phyloP scores from a whole-genome alignment of 1,140 invertebrate genomes.

The Papilio machaon region DNA sequence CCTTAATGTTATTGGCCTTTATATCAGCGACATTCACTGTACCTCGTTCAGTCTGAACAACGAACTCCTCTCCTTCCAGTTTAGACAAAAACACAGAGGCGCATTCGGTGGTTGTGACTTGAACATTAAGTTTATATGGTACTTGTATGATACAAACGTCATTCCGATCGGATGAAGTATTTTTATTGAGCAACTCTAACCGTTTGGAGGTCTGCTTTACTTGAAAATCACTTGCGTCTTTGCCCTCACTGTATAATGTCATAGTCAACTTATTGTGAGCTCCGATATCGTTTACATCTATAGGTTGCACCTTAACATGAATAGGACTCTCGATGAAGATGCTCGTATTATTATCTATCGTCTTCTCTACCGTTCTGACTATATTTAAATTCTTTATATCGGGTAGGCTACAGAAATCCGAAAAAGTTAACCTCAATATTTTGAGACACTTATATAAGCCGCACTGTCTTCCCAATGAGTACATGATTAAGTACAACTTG shows the following conservation, averaged over 20 bases:
- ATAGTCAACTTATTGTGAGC: conserved; percentile 77
- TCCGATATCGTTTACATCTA: conserved; percentile 73
- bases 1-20: conserved; percentile 73
- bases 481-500: conserved; percentile 47
- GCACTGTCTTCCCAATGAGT: conserved; percentile 58
- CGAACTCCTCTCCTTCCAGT: conserved; percentile 76
- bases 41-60: conserved; percentile 76
- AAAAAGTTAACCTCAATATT: conserved; percentile 79
- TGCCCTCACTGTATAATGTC: conserved; percentile 74
- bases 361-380: conserved; percentile 79
- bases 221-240: conserved; percentile 75
- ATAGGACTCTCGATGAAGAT: conserved; percentile 81
- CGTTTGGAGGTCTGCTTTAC: conserved; percentile 78
- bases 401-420: conserved; percentile 70
- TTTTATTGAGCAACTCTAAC: conserved; percentile 77
- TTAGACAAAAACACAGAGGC: conserved; percentile 72
- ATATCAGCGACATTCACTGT: conserved; percentile 68
- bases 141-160: conserved; percentile 79
- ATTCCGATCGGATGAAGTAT: conserved; percentile 64
- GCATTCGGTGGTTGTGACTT: conserved; percentile 74
- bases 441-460: conserved; percentile 77
- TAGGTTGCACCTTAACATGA: conserved; percentile 77
- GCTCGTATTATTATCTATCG: conserved; percentile 75
- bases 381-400: conserved; percentile 76
- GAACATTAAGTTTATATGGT: conserved; percentile 77